Conservation (phyloP, 2,888 invertebrate species). For the Charanyca ferruginea region DNA sequence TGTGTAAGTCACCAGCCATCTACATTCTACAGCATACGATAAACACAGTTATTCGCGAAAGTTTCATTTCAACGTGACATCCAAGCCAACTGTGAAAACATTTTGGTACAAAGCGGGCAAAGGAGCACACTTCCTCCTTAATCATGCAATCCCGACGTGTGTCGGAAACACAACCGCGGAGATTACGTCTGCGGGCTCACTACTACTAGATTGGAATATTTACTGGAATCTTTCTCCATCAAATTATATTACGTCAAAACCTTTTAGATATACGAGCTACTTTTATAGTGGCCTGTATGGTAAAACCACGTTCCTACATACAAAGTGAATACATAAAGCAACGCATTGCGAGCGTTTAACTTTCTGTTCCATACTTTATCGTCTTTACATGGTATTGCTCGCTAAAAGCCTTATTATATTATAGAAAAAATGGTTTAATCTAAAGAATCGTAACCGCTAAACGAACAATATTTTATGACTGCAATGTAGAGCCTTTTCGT, state of each 20-base stretch:
- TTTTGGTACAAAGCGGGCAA: conserved; percentile 57
- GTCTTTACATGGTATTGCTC: conserved; percentile 43
- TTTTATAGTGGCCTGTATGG: conserved; percentile 64
- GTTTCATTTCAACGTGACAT: conserved; percentile 47
- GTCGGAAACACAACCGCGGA: conserved; percentile 66
- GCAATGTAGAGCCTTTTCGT: conserved; percentile 18
- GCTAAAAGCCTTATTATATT: conserved; percentile 46
- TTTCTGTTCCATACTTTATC: conserved; percentile 55
- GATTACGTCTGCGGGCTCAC: conserved; percentile 66
- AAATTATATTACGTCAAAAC: conserved; percentile 65
- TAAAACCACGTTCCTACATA: conserved; percentile 59
- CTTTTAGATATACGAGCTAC: conserved; percentile 66
- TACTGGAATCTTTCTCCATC: conserved; percentile 64
- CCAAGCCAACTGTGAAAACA: conserved; percentile 63
- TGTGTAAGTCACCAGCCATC: conserved; percentile 18
- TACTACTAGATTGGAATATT: conserved; percentile 65
- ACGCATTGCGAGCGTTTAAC: conserved; percentile 59
- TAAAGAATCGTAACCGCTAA: conserved; percentile 58
- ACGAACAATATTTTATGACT: conserved; percentile 46
- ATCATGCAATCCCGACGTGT: conserved; percentile 74
- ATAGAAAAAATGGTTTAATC: conserved; percentile 46
- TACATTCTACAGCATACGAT: neutral
- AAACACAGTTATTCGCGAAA: conserved; percentile 34
- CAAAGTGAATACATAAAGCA: conserved; percentile 71
- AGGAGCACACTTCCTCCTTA: conserved; percentile 66